Evolutionary conservation across 2,113 vertebrate genomes (phyloP), one percentile per base, ranked within the genome.

Genomic region (Falcunculus frontatus): DNA sequence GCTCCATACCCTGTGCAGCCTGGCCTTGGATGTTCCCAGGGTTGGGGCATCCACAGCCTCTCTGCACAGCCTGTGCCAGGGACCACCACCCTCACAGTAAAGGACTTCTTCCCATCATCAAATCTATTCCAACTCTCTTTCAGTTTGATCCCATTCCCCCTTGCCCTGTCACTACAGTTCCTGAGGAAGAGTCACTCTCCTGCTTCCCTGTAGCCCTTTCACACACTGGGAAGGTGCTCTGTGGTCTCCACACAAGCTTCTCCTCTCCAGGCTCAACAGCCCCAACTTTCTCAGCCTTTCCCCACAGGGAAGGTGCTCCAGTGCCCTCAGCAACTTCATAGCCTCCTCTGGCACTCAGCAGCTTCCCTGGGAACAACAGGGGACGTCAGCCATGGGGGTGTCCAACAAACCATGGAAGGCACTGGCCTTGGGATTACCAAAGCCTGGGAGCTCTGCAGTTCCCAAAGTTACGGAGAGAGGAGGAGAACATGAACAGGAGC

Each of bases 1-100:
- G 35, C 18, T 49, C 4, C 1, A 3, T 42, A 16, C 13, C n/a
- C 29, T 16, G 21, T 39, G n/a, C 29, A 22, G 3, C 5, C 13
- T 14, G 29, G 42, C 20, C 62, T 32, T 32, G 50, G 27, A 21
- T 37, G 27, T 67, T 37, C 4, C 21, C 55, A 42, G 63, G 41
- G 13, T 33, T 44, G 60, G 32, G 42, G 33, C 39, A 78, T 39
- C 27, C 63, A 3, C 74, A 62, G 55, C 47, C 70, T 1, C 47
- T 70, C n/a, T 78, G 64, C 39, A 47, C 39, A 62, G 7, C n/a
- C 72, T 52, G 46, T 59, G 72, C 44, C 83, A 67, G 62, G 30
- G 26, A 11, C 32, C 0, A 0, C 1, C 53, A 68, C 15, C 19
- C 19, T 63, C 25, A 4, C 20, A 47, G 56, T 10, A 16, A 62